Conservation (phyloP, 2,113 vertebrate species). For the Lipotes vexillifer region DNA sequence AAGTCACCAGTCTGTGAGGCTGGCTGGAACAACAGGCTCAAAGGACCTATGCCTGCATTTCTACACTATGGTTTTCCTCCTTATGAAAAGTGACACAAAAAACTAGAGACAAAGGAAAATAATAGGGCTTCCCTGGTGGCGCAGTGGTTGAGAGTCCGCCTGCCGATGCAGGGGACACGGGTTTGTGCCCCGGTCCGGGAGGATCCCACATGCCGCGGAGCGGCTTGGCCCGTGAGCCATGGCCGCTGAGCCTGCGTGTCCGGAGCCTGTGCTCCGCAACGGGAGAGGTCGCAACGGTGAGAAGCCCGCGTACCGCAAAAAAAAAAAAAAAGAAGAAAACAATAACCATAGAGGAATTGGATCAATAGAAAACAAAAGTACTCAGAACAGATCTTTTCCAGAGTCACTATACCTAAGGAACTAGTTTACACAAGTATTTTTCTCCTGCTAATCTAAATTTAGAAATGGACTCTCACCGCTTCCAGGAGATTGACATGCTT, state of each 20-base stretch:
- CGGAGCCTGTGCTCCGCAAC: too few species aligned
- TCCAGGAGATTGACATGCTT: background rate
- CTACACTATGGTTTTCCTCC: background rate
- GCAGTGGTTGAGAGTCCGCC: too few species aligned
- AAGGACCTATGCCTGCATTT: too few species aligned
- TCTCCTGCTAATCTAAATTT: background rate
- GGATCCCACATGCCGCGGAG: too few species aligned
- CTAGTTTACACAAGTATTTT: background rate
- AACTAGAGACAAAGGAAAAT: too few species aligned
- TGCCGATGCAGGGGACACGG: too few species aligned
- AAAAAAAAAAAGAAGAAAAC: background rate
- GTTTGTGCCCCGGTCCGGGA: too few species aligned
- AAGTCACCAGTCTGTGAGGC: background rate
- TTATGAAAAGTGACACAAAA: background rate
- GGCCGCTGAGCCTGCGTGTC: too few species aligned
- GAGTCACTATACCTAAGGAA: background rate
- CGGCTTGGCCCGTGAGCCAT: too few species aligned
- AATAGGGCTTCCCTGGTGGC: too few species aligned
- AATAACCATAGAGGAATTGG: fast-evolving
- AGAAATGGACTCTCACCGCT: background rate
- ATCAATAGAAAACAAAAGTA: background rate
- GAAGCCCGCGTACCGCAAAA: too few species aligned
- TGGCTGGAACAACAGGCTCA: fast-evolving
- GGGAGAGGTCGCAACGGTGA: too few species aligned
- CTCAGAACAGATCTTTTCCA: background rate